Evolutionary conservation across 2,113 vertebrate species (phyloP).

Genomic region (Pedionomus torquatus): DNA sequence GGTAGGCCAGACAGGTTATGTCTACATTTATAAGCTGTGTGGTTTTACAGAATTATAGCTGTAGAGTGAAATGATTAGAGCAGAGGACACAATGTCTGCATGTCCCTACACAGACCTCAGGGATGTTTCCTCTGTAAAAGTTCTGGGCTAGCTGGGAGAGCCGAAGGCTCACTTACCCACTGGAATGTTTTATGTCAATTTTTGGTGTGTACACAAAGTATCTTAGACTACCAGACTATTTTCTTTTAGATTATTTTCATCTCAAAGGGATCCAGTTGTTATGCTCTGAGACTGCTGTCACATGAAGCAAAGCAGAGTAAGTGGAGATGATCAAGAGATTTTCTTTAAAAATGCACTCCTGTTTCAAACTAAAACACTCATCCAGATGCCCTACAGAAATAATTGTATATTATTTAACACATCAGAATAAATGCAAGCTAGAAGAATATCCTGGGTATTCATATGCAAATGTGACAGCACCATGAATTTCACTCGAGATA

Average conservation of each 20-base stretch:
- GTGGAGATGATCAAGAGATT: neutral
- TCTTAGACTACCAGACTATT: neutral
- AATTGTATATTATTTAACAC: constrained; percentile 12
- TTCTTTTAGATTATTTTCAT: neutral
- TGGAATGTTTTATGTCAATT: neutral
- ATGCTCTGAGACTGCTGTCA: neutral
- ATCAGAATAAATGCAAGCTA: constrained; percentile 2
- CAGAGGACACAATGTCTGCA: neutral
- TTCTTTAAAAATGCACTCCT: neutral
- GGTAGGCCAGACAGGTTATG: too few species aligned
- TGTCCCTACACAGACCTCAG: neutral
- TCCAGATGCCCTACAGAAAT: neutral
- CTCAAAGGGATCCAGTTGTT: neutral
- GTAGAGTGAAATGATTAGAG: neutral
- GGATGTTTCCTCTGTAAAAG: neutral
- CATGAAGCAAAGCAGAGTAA: neutral
- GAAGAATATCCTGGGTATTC: neutral
- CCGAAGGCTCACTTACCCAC: neutral
- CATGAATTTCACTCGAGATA: neutral
- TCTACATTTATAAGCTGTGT: neutral
- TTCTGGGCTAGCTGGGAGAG: neutral
- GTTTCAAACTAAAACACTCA: neutral
- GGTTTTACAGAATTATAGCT: neutral
- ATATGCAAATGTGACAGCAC: constrained; percentile 30
- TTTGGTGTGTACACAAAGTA: neutral